phyloP scores from a whole-genome alignment of 1,140 invertebrate species.

The Solen grandis region DNA sequence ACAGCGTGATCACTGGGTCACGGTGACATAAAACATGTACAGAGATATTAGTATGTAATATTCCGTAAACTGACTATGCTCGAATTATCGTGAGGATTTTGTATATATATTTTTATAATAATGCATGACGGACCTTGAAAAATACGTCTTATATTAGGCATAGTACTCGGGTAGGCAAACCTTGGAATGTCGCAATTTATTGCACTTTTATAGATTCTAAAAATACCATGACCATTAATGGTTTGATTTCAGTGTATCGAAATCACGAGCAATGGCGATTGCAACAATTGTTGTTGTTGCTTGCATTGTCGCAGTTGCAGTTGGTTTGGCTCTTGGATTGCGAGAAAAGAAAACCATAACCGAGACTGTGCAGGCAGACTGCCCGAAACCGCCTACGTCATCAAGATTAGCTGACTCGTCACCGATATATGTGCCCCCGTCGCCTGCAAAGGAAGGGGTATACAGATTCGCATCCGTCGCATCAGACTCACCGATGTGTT shows the following conservation, averaged over 20 bases:
- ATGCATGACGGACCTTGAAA: too few relatives aligned
- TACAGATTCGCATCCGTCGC: constrained; percentile 34
- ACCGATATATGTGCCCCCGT: constrained; percentile 15
- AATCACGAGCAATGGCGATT: constrained; percentile 13
- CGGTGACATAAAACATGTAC: too few relatives aligned
- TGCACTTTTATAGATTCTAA: too few relatives aligned
- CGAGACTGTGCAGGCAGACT: background rate
- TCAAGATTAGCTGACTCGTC: constrained; percentile 23
- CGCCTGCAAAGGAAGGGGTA: constrained; percentile 5
- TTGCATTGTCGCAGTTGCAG: constrained; percentile 20
- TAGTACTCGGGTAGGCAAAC: too few relatives aligned
- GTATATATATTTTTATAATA: too few relatives aligned
- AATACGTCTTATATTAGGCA: too few relatives aligned
- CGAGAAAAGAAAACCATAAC: background rate
- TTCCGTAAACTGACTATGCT: too few relatives aligned
- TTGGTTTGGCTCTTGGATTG: constrained; percentile 19
- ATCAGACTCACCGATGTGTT: constrained; percentile 20
- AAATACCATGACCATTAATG: too few relatives aligned
- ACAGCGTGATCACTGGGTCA: too few relatives aligned
- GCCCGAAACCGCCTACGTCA: constrained; percentile 15
- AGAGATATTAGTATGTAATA: too few relatives aligned
- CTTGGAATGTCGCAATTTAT: too few relatives aligned
- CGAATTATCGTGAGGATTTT: too few relatives aligned
- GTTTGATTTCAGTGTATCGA: constrained; percentile 42
- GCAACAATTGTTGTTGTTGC: constrained; percentile 6